Percentiles rank a stretch among this genome's conserved stretches.
Evolutionary conservation across 2,113 vertebrate species (phyloP).

Genomic region (Apodemus sylvaticus): DNA sequence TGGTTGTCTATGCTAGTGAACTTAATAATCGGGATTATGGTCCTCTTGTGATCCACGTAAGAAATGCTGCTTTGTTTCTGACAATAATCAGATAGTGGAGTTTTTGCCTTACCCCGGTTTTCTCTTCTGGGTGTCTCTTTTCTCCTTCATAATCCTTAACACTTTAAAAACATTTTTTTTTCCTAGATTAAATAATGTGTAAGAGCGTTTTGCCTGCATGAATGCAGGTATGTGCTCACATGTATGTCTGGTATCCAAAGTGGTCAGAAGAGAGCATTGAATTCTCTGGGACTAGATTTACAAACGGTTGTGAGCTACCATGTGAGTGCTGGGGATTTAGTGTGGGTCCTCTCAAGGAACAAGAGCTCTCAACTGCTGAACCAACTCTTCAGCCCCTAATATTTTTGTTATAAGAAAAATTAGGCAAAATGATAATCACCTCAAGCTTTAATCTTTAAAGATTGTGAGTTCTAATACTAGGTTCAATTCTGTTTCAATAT

Average conservation of each 20-base stretch:
- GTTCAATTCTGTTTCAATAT: background rate
- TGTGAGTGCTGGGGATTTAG: background rate
- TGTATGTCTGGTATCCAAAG: background rate
- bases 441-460: background rate
- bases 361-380: background rate
- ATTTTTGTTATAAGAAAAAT: conserved; percentile 49
- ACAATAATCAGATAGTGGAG: background rate
- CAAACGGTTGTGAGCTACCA: background rate
- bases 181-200: background rate
- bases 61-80: background rate
- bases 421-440: conserved; percentile 11
- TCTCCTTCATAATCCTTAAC: background rate
- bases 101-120: background rate
- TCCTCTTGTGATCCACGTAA: conserved; percentile 15
- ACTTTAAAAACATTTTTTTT: background rate
- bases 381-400: background rate
- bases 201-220: background rate
- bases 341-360: background rate
- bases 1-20: conserved; percentile 26
- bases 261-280: background rate
- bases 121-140: conserved; percentile 23
- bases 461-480: background rate
- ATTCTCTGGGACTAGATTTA: background rate
- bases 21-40: background rate
- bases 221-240: background rate